These are phyloP conservation scores for Loriculus beryllinus DNA, from an alignment of 2,797 vertebrate genomes.

Conservation along the genomic window DNA sequence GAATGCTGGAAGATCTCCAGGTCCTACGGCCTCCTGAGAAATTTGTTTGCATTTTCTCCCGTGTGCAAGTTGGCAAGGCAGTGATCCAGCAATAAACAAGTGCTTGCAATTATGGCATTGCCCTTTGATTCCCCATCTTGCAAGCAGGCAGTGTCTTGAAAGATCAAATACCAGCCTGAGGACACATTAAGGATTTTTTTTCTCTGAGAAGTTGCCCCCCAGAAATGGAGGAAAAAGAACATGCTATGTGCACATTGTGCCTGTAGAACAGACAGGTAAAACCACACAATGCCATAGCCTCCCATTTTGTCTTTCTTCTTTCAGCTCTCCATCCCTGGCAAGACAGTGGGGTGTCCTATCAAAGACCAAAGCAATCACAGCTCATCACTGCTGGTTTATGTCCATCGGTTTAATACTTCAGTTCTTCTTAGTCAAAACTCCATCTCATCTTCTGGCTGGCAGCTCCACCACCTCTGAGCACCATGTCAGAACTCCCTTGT, in stretches of 20 bases:
- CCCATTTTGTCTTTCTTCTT: neutral
- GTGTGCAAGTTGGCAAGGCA: neutral
- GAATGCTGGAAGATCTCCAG: conserved; percentile 32
- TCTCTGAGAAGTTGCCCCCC: neutral
- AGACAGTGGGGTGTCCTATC: neutral
- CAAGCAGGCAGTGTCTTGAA: neutral
- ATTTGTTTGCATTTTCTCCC: conserved; percentile 5
- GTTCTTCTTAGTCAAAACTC: neutral
- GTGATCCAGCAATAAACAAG: neutral
- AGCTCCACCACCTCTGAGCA: neutral
- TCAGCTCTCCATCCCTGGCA: neutral
- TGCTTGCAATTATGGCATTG: neutral
- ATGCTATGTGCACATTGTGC: neutral
- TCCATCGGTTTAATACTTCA: neutral
- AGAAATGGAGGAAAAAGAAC: neutral
- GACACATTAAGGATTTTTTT: neutral
- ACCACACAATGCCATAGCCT: neutral
- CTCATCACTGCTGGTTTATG: neutral
- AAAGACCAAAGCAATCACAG: neutral
- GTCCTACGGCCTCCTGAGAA: neutral
- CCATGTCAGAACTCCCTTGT: neutral
- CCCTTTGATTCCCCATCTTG: neutral
- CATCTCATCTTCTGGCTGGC: neutral
- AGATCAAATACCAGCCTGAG: neutral
- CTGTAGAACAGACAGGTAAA: neutral